These are phyloP conservation scores for Dryoscopus gambensis DNA, from an alignment of 2,113 vertebrate species.

Conservation along the genomic window DNA sequence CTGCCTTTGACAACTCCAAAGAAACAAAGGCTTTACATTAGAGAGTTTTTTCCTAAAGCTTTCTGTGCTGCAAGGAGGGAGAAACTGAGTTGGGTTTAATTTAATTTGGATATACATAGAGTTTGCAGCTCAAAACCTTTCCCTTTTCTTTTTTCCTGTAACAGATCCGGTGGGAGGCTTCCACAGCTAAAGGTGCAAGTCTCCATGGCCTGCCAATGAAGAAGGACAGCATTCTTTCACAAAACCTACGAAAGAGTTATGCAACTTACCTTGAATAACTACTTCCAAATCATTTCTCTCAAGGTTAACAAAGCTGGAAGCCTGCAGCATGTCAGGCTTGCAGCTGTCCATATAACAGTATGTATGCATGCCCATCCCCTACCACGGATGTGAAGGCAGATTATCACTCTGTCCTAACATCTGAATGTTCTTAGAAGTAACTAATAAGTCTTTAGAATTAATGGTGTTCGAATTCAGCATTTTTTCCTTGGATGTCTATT, in stretches of 20 bases:
- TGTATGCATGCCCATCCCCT: fast-evolving
- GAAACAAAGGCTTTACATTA: background rate
- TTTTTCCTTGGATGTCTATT: background rate
- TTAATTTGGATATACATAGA: background rate
- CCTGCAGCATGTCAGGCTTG: background rate
- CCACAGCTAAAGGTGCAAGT: background rate
- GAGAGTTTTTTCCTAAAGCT: background rate
- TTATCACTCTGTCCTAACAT: fast-evolving
- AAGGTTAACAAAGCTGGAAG: background rate
- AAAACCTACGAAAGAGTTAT: background rate
- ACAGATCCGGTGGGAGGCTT: background rate
- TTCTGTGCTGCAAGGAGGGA: background rate
- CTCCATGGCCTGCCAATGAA: background rate
- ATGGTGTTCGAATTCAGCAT: background rate
- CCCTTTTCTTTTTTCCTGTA: background rate
- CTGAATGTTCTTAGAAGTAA: background rate
- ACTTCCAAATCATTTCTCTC: background rate
- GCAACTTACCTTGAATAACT: background rate
- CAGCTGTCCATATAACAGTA: background rate
- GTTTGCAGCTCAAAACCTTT: background rate
- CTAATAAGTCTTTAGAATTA: background rate
- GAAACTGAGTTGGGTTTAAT: background rate
- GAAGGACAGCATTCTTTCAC: background rate
- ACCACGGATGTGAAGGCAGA: background rate
- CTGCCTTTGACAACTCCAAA: background rate